Evolutionary conservation across 2,113 vertebrate genomes (phyloP), one percentile per base, ranked within the genome.

Genomic region (Otus sunia): DNA sequence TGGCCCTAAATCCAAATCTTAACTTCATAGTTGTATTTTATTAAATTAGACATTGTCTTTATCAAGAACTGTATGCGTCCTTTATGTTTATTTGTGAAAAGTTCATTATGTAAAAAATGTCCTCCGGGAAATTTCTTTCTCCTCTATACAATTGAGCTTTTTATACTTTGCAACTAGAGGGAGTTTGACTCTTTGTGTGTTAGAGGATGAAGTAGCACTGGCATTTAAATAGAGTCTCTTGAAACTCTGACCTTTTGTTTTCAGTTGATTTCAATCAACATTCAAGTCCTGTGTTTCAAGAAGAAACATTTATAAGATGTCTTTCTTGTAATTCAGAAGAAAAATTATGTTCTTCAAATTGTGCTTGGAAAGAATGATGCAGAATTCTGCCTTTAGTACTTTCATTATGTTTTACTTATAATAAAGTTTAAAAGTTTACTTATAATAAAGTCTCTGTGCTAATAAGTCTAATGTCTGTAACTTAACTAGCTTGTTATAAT

Each of bases 201-300:
- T 74, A 52, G 71, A 81, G 86, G 81, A 82, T 97, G 81, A 95
- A 90, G 93, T 95, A 92, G 88, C 82, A 76, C 43, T 92, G 68
- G 89, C 76, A 97, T 97, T 98, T 97, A 97, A 97, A 97, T 95
- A 37, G 85, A 94, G 41, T 83, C 92, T 93, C 81, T 97, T 90
- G 88, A 81, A 97, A 95, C 25, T 88, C 74, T 80, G 94, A 88
- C 68, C 88, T 96, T 98, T 96, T 96, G 68, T 92, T 94, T 97
- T 95, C 58, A 4, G 79, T 58, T 95, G 72, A 90, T 90, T 97
- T 98, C 67, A 96, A 96, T 92, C 96, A 78, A 96, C 92, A 86
- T 97, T 96, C 93, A 84, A 92, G 94, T 85, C 90, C 79, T 86
- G 49, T 92, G 41, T 96, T 94, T 90, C 78, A 88, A 85, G 94